Conservation (phyloP, 2,797 vertebrate species). For the Dermochelys coriacea region DNA sequence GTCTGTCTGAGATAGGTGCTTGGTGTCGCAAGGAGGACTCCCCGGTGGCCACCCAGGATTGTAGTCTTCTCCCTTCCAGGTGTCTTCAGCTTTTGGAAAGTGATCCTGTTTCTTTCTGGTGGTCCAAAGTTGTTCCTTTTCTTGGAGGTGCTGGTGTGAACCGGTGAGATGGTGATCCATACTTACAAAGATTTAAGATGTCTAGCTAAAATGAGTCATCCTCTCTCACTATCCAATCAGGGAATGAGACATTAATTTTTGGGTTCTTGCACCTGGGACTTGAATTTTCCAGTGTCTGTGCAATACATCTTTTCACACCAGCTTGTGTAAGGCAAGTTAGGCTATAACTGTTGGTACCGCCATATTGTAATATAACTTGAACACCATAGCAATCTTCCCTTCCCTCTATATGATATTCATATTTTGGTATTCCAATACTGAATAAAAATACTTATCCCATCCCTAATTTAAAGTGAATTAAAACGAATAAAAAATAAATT, state of each 20-base stretch:
- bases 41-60: neutral
- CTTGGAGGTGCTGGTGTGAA: neutral
- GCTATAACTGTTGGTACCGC: neutral
- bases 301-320: neutral
- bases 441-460: neutral
- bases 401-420: neutral
- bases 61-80: neutral
- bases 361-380: neutral
- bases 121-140: neutral
- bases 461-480: neutral
- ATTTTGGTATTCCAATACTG: rapidly evolving
- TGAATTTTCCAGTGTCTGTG: neutral
- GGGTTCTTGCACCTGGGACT: neutral
- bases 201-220: neutral
- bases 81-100: neutral
- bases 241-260: neutral
- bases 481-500: neutral
- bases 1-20: neutral
- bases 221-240: neutral
- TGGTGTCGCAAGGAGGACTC: too few species aligned
- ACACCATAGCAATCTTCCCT: rapidly evolving
- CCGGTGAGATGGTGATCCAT: neutral
- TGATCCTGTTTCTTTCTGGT: neutral
- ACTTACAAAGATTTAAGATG: neutral
- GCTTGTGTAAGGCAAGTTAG: neutral